Percentiles rank a stretch among this genome's conserved stretches.
These are phyloP conservation scores for Cromileptes altivelis DNA, from an alignment of 2,113 vertebrate genomes.

Conservation along the genomic window DNA sequence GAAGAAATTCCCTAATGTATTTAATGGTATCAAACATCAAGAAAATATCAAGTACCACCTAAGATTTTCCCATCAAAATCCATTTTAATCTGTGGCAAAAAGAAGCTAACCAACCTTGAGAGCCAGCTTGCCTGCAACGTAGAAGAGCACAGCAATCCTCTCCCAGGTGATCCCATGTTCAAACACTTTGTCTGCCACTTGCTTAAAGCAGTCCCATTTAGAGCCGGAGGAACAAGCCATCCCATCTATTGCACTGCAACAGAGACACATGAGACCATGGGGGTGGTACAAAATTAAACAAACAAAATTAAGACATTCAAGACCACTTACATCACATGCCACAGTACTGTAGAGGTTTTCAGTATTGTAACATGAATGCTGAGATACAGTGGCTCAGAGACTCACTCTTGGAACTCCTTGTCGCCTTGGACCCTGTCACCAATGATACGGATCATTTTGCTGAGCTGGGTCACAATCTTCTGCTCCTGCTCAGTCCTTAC, in stretches of 20 bases:
- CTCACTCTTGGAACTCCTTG: constrained; percentile 68
- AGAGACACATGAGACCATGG: background rate
- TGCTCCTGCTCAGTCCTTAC: constrained; percentile 44
- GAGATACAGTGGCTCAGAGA: background rate
- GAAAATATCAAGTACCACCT: no score
- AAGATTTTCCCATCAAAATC: no score
- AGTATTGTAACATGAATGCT: background rate
- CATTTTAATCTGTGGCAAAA: background rate
- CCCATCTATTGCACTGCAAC: constrained; percentile 55
- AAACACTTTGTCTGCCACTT: constrained; percentile 56
- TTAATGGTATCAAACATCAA: no score
- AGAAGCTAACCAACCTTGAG: constrained; percentile 46
- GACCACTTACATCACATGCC: background rate
- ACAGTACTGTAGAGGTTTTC: background rate
- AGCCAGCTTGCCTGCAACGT: constrained; percentile 58
- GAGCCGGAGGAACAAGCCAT: background rate
- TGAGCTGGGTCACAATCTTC: constrained; percentile 61
- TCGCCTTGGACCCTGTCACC: constrained; percentile 56
- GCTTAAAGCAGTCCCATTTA: constrained; percentile 35
- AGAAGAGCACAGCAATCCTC: constrained; percentile 69
- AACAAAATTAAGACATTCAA: background rate
- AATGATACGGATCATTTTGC: constrained; percentile 56
- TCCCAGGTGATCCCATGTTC: constrained; percentile 64
- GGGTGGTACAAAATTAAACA: background rate
- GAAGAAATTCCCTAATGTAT: no score